A percentile compares a stretch with the other conserved stretches of the same genome.
These are phyloP conservation scores for Calliscelio sp. DNA, from an alignment of 2,888 invertebrate species.

Conservation along the genomic window DNA sequence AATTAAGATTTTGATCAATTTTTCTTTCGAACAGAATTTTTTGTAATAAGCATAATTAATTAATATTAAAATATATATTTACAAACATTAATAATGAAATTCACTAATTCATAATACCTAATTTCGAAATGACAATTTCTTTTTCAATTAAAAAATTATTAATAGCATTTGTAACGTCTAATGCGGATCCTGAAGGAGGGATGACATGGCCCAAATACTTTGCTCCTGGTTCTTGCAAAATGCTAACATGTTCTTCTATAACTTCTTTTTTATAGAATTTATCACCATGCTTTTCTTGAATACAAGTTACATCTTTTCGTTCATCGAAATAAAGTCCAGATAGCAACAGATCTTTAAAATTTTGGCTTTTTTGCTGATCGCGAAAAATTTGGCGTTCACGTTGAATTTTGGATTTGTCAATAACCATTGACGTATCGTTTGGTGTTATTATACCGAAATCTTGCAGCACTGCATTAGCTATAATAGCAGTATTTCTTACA, in stretches of 20 bases:
- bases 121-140: slow-evolving; percentile 10
- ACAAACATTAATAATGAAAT: no score
- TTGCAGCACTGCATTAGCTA: slow-evolving; percentile 30
- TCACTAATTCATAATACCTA: slow-evolving; percentile 18
- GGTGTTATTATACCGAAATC: slow-evolving; percentile 35
- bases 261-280: slow-evolving; percentile 29
- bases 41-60: no score
- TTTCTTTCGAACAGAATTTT: no score
- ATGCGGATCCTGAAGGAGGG: slow-evolving; percentile 19
- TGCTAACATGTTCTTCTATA: slow-evolving; percentile 14
- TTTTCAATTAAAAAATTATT: slow-evolving; percentile 15
- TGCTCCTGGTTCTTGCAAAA: slow-evolving; percentile 33
- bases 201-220: slow-evolving; percentile 28
- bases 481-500: slow-evolving; percentile 22
- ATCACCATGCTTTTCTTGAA: not conserved
- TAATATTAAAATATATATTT: no score
- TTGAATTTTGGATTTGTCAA: slow-evolving; percentile 45
- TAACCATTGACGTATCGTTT: slow-evolving; percentile 25
- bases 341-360: not conserved
- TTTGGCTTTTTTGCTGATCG: not conserved
- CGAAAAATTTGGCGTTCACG: slow-evolving; percentile 34
- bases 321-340: slow-evolving; percentile 47
- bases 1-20: no score
- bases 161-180: slow-evolving; percentile 6
- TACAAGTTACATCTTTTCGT: slow-evolving; percentile 32